phyloP scores from a whole-genome alignment of 2,113 vertebrate genomes.

The Cyprinus carpio region DNA sequence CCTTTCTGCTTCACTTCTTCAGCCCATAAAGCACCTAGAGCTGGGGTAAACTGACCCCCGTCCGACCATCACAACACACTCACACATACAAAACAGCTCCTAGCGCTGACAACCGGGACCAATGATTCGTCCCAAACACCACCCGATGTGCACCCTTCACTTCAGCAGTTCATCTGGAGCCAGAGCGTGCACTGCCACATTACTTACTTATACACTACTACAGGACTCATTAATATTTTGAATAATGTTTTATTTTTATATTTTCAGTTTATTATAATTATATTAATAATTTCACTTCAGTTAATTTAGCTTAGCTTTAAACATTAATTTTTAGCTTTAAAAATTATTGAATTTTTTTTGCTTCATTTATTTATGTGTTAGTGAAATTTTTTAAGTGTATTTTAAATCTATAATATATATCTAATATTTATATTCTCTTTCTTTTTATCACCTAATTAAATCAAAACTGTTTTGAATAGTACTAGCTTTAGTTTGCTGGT shows the following conservation, averaged over 20 bases:
- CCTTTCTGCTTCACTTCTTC: slow-evolving; percentile 51
- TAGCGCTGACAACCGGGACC: slow-evolving; percentile 22
- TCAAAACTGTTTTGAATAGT: neutral
- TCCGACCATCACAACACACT: slow-evolving; percentile 39
- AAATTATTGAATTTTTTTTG: no score
- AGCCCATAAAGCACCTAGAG: slow-evolving; percentile 53
- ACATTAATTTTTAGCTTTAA: neutral
- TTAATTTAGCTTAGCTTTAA: neutral
- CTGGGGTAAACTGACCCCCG: slow-evolving; percentile 40
- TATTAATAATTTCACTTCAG: no score
- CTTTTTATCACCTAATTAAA: neutral
- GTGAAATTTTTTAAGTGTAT: neutral
- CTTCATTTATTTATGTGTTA: neutral
- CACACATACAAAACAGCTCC: slow-evolving; percentile 1
- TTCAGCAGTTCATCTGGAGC: slow-evolving; percentile 19
- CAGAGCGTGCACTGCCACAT: slow-evolving; percentile 10
- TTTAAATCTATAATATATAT: no score
- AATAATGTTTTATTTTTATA: neutral
- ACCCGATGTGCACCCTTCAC: slow-evolving; percentile 31
- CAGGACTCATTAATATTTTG: neutral
- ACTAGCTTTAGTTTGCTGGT: neutral
- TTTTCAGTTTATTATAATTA: neutral
- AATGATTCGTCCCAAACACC: slow-evolving; percentile 9
- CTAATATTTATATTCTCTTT: neutral
- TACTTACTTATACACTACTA: neutral